These are phyloP conservation scores for Carollia perspicillata DNA, from an alignment of 2,113 vertebrate species.

Conservation along the genomic window DNA sequence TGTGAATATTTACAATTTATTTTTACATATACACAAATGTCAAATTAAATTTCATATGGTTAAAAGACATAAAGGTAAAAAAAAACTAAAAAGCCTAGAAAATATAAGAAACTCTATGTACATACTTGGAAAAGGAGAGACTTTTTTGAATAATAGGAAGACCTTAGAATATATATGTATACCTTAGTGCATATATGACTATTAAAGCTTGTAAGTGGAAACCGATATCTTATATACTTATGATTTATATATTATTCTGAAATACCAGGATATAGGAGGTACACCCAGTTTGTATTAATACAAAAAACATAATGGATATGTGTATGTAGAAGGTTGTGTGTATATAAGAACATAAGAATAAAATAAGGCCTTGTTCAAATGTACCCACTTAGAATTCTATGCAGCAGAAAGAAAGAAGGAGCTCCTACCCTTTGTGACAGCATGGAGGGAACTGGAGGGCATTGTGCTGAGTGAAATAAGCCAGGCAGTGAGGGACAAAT, in stretches of 20 bases:
- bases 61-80: not conserved
- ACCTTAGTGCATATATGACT: not conserved
- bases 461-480: too few species aligned
- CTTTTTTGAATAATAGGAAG: not conserved
- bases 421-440: too few species aligned
- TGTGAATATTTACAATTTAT: not conserved
- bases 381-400: not conserved
- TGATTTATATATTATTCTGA: not conserved
- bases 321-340: not conserved
- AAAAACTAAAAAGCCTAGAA: not conserved
- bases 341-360: not conserved
- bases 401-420: too few species aligned
- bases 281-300: not conserved
- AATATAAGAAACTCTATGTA: not conserved
- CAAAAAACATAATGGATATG: not conserved
- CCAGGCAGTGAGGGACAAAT: too few species aligned
- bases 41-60: not conserved
- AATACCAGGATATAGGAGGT: not conserved
- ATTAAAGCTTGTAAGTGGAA: not conserved
- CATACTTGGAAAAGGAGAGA: not conserved
- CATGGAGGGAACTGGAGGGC: too few species aligned
- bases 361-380: not conserved
- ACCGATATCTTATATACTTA: not conserved
- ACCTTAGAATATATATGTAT: not conserved
- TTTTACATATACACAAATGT: not conserved